phyloP scores from a whole-genome alignment of 2,888 invertebrate species.

The Ornithoptera priamus region DNA sequence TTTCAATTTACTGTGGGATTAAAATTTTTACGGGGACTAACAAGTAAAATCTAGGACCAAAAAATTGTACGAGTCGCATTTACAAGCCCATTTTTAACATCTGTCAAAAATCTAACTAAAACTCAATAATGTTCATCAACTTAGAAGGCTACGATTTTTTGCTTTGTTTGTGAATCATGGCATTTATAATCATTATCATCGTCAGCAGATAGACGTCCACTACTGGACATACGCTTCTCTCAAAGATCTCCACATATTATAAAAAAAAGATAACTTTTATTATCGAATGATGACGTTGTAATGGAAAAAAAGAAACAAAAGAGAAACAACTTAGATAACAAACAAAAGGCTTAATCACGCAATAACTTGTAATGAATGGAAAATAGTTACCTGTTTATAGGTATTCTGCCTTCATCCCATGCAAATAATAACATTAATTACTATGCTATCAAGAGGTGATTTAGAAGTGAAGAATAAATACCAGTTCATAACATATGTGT shows the following conservation, averaged over 20 bases:
- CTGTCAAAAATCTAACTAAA: neutral
- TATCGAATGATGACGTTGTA: slow-evolving; percentile 1
- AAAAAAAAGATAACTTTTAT: slow-evolving; percentile 1
- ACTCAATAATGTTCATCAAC: neutral
- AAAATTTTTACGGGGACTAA: too few relatives aligned
- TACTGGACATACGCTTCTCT: too few relatives aligned
- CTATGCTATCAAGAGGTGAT: slow-evolving; percentile 20
- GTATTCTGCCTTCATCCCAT: slow-evolving; percentile 38
- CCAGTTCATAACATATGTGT: neutral
- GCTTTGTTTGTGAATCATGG: neutral
- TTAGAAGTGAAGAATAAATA: slow-evolving; percentile 8
- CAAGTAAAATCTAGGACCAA: neutral
- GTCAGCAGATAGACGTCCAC: too few relatives aligned
- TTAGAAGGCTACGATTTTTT: neutral
- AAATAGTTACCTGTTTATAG: slow-evolving; percentile 41
- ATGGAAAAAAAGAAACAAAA: slow-evolving; percentile 36
- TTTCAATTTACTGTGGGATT: neutral
- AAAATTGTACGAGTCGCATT: neutral
- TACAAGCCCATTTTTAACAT: neutral
- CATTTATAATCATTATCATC: neutral
- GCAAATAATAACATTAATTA: slow-evolving; percentile 39
- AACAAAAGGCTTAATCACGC: slow-evolving; percentile 35
- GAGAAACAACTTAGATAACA: slow-evolving; percentile 36
- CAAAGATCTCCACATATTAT: neutral
- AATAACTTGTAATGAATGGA: slow-evolving; percentile 45